A percentile compares a stretch with the other conserved stretches of the same genome.
These are phyloP conservation scores for Drosophila novamexicana DNA, from an alignment of 1,140 invertebrate species.

Conservation along the genomic window DNA sequence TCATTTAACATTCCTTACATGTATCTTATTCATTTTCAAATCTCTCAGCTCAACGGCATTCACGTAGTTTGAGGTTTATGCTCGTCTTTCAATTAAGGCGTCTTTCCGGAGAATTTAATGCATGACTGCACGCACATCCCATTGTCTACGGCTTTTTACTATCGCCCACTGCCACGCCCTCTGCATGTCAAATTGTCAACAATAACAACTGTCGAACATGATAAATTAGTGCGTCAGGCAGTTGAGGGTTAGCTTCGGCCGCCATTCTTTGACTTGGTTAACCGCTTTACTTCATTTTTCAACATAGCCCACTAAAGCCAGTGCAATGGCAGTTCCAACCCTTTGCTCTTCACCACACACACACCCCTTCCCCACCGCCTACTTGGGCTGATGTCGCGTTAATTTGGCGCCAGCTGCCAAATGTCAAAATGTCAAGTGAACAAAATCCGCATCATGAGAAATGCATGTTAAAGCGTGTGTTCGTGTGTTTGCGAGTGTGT, in stretches of 20 bases:
- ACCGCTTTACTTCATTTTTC: conserved; percentile 66
- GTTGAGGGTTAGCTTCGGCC: conserved; percentile 12
- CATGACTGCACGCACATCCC: conserved; percentile 1
- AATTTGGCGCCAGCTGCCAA: conserved; percentile 77
- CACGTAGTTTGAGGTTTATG: conserved; percentile 10
- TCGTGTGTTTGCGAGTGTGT: neutral
- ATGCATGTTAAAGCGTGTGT: conserved; percentile 60
- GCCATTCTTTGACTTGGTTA: conserved; percentile 22
- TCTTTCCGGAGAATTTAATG: conserved; percentile 22
- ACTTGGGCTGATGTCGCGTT: conserved; percentile 49
- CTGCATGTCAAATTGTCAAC: conserved; percentile 39
- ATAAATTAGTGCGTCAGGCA: conserved; percentile 68
- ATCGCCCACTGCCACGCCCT: conserved; percentile 4
- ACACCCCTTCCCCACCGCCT: neutral
- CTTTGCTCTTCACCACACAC: neutral
- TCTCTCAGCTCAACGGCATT: conserved; percentile 16
- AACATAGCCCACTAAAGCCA: conserved; percentile 17
- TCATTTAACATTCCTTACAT: neutral
- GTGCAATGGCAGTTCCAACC: neutral
- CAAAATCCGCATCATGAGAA: conserved; percentile 79
- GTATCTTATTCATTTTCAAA: conserved; percentile 28
- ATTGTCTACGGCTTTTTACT: conserved; percentile 1
- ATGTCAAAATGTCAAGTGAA: conserved; percentile 81
- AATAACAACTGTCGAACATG: conserved; percentile 71
- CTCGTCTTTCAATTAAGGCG: conserved; percentile 32